These are phyloP conservation scores for Misgurnus anguillicaudatus DNA, from an alignment of 2,113 vertebrate genomes.

Conservation along the genomic window DNA sequence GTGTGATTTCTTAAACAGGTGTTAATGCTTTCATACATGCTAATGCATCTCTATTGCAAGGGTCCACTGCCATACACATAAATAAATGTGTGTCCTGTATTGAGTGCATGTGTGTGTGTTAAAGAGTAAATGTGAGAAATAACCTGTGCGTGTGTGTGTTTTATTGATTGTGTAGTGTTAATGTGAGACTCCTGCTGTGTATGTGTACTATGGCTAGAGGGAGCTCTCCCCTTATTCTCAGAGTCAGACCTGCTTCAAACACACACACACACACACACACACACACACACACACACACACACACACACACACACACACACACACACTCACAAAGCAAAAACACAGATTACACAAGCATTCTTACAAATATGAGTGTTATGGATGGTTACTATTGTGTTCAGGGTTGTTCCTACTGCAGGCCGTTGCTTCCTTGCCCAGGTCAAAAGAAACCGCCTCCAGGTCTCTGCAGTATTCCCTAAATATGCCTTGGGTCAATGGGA, in stretches of 20 bases:
- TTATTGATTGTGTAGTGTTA: slow-evolving; percentile 50
- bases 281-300: slow-evolving; percentile 1
- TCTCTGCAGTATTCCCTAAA: neutral
- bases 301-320: slow-evolving; percentile 15
- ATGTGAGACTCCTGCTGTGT: slow-evolving; percentile 63
- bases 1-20: no score
- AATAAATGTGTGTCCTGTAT: neutral
- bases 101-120: slow-evolving; percentile 38
- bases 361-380: neutral
- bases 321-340: neutral
- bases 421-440: neutral
- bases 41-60: no score
- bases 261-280: neutral
- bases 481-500: neutral
- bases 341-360: neutral
- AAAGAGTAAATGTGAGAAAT: slow-evolving; percentile 51
- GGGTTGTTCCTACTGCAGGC: neutral
- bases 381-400: neutral
- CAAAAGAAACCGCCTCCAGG: neutral
- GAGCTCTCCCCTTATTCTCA: slow-evolving; percentile 69
- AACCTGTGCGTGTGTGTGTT: slow-evolving; percentile 44
- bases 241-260: neutral
- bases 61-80: no score
- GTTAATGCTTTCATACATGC: no score
- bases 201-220: slow-evolving; percentile 70